Percentiles rank a stretch among this genome's conserved stretches.
Evolutionary conservation across 2,113 vertebrate genomes (phyloP).

Genomic region (Polypterus bichir): DNA sequence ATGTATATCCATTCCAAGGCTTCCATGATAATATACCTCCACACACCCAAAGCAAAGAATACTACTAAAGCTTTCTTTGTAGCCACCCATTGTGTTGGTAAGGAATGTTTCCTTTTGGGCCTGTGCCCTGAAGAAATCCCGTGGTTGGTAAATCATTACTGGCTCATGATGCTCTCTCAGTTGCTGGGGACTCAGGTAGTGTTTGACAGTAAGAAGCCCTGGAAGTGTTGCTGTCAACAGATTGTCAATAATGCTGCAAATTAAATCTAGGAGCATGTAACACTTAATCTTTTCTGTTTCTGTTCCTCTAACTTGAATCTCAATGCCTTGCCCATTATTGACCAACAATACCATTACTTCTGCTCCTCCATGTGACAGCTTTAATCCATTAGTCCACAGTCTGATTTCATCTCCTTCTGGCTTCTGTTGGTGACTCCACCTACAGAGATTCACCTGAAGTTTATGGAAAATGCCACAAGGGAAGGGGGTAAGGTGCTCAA

Average conservation of each 20-base stretch:
- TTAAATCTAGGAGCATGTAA: constrained; percentile 78
- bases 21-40: constrained; percentile 77
- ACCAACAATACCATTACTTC: constrained; percentile 87
- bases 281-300: constrained; percentile 75
- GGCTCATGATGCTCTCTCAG: constrained; percentile 84
- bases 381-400: constrained; percentile 84
- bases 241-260: constrained; percentile 83
- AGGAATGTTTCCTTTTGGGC: constrained; percentile 73
- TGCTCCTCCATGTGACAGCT: constrained; percentile 63
- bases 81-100: constrained; percentile 92
- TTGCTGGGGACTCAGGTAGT: constrained; percentile 94
- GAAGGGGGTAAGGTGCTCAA: constrained; percentile 85
- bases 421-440: constrained; percentile 90
- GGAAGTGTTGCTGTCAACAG: constrained; percentile 80
- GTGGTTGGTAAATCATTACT: constrained; percentile 94
- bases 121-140: constrained; percentile 86
- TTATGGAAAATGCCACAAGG: constrained; percentile 95
- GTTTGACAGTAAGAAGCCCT: constrained; percentile 74
- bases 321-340: constrained; percentile 92
- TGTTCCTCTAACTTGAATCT: constrained; percentile 81
- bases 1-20: constrained; percentile 72
- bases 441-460: constrained; percentile 89
- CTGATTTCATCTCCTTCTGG: constrained; percentile 76
- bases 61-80: constrained; percentile 89
- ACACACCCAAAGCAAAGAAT: constrained; percentile 82